Evolutionary conservation across 2,797 vertebrate genomes (phyloP), one percentile per base, ranked within the genome.

Genomic region (Gallinago stenura): DNA sequence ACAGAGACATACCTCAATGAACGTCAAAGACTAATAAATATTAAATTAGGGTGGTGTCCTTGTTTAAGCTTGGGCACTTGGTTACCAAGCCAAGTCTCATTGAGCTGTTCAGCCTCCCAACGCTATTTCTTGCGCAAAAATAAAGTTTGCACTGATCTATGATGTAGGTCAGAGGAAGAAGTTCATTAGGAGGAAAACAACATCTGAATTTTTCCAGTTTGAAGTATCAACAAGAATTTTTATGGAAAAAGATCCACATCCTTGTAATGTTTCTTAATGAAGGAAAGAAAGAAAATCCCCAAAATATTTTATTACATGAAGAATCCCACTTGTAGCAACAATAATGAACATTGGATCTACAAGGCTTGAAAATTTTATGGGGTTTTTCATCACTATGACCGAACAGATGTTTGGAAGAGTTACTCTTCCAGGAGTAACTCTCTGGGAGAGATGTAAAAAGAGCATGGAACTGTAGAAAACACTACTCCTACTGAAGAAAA

Each of bases 11-110:
- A 89, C 46, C 25, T 79, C 83, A 57, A 30, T 41, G 72, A 93
- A 92, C 48, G 90, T 79, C 93, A 90, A 86, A 86, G 80, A 79
- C n/a, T 78, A 83, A 84, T 87, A 90, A 91, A 92, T 92, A 95
- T 86, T 95, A 83, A 81, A 90, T 73, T 56, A 95, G 72, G 48
- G 68, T 30, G 64, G 76, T 83, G 85, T 71, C 39, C 84, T 85
- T 95, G 68, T 83, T 96, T 82, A 76, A 89, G 73, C 62, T 58
- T 93, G 82, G 77, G 69, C 69, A 81, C 71, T 92, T 69, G 2
- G 15, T 72, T 93, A 87, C 54, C 5, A 14, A 90, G 64, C 79
- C 77, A 83, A 84, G 89, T 80, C 75, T 72, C 73, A 58, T 43
- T 12, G 39, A 93, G 71, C 56, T 73, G 53, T 68, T 84, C 68